Evolutionary conservation across 2,888 invertebrate species (phyloP).

Genomic region (Ectemnius continuus): DNA sequence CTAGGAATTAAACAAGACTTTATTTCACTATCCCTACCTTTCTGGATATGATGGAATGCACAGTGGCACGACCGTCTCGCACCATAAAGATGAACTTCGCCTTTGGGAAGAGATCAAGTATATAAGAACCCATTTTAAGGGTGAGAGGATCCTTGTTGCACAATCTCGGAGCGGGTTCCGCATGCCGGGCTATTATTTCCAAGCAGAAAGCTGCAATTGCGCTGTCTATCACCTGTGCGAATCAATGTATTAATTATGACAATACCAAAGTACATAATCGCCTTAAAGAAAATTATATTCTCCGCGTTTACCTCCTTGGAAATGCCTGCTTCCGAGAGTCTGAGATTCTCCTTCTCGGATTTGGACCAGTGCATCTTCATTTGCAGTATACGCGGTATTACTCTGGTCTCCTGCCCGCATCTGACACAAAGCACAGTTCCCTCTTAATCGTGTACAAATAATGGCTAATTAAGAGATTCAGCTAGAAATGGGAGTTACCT

Average conservation of each 20-base stretch:
- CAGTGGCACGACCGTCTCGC: slow-evolving; percentile 98
- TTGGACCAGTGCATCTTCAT: slow-evolving; percentile 97
- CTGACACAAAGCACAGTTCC: slow-evolving; percentile 74
- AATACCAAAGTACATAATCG: background rate
- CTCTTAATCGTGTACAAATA: background rate
- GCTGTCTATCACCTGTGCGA: slow-evolving; percentile 88
- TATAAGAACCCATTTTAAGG: slow-evolving; percentile 96
- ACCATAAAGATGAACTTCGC: slow-evolving; percentile 99
- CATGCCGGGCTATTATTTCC: slow-evolving; percentile 97
- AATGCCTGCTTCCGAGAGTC: slow-evolving; percentile 96
- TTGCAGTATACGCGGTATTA: slow-evolving; percentile 97
- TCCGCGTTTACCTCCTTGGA: slow-evolving; percentile 84
- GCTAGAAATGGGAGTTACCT: slow-evolving; percentile 80
- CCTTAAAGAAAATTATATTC: background rate
- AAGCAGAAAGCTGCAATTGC: slow-evolving; percentile 98
- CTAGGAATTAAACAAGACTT: slow-evolving; percentile 25
- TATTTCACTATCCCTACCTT: slow-evolving; percentile 81
- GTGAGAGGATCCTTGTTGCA: slow-evolving; percentile 99
- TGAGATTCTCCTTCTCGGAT: slow-evolving; percentile 93
- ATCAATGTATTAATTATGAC: slow-evolving; percentile 7
- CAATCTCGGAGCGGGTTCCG: slow-evolving; percentile 94
- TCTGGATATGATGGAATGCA: slow-evolving; percentile 98
- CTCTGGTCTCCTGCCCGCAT: slow-evolving; percentile 98
- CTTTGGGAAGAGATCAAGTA: slow-evolving; percentile 97
- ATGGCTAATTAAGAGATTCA: background rate